Evolutionary conservation across 2,888 invertebrate genomes (phyloP).

Genomic region (Onthophagus sagittarius): DNA sequence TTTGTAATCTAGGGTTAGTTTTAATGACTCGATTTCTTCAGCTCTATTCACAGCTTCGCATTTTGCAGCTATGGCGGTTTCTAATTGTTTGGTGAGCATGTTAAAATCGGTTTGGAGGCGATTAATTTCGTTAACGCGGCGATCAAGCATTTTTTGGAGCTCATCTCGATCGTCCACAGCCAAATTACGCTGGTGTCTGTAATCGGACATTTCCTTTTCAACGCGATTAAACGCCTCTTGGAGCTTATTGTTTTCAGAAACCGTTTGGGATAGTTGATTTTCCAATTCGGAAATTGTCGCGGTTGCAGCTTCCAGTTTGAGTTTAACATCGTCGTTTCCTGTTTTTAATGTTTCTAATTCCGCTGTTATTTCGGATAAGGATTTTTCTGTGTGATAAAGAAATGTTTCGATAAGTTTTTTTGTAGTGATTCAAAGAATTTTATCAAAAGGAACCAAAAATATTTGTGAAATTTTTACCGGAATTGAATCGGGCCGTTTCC

Average conservation of each 20-base stretch:
- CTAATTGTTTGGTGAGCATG: conserved; percentile 69
- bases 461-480: conserved; percentile 49
- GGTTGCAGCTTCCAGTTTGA: conserved; percentile 59
- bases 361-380: conserved; percentile 54
- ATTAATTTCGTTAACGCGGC: conserved; percentile 70
- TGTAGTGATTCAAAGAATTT: not conserved
- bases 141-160: conserved; percentile 65
- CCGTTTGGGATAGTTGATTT: conserved; percentile 59
- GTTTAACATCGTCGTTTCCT: conserved; percentile 61
- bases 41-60: conserved; percentile 77
- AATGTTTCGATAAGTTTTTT: not conserved
- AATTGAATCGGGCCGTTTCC: conserved; percentile 61
- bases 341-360: conserved; percentile 56
- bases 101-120: conserved; percentile 66
- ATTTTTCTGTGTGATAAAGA: conserved; percentile 51
- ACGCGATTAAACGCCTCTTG: conserved; percentile 60
- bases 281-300: conserved; percentile 63
- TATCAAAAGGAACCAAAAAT: not conserved
- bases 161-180: conserved; percentile 74
- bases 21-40: conserved; percentile 78
- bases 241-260: conserved; percentile 61
- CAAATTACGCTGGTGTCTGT: conserved; percentile 66
- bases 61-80: conserved; percentile 72
- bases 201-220: conserved; percentile 63
- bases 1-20: conserved; percentile 72